Evolutionary conservation across 2,888 invertebrate genomes (phyloP), one percentile per base, ranked within the genome.

Genomic region (Eristalis intricaria): DNA sequence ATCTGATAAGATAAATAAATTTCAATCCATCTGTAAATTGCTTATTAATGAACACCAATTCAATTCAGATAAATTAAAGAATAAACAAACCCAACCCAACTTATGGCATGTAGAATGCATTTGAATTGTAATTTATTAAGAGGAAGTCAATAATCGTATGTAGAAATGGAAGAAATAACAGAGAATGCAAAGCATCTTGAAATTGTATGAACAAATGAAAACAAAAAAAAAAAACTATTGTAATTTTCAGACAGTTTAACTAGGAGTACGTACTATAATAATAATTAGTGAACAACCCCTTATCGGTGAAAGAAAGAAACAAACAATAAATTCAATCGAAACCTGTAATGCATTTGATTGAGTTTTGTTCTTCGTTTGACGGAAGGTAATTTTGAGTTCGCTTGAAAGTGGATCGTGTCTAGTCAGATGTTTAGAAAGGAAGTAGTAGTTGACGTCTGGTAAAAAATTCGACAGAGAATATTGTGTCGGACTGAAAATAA

Each of bases 41-140:
- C 86, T 86, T 86, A 86, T 78, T 77, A 86, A 64, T 64, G 43
- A n/a, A 73, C 71, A 58, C 65, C 61, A 74, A 40, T 70, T 69
- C 60, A 66, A 66, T 50, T 50, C 19, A 50, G 19, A 64, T 13
- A 75, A 43, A 35, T 13, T 60, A 50, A 40, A 13, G 4, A 60
- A 4, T 71, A 15, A 70, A 65, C 50, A 73, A 26, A 38, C 61
- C 32, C 56, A 19, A 19, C n/a, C 15, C 19, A n/a, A 50, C 8
- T 15, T 75, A 82, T 22, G 60, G 22, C 60, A 68, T 71, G 73
- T 29, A 50, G 74, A 65, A 65, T 76, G 70, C 58, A 76, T 82
- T 66, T 26, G 7, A 60, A 73, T 66, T 78, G 35, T 43, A 78
- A 61, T 70, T 50, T 40, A 19, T 50, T n/a, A 19, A 26, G n/a